Evolutionary conservation across 2,888 invertebrate species (phyloP), one percentile per base, ranked within the genome.

Genomic region (Lomographa bimaculata): DNA sequence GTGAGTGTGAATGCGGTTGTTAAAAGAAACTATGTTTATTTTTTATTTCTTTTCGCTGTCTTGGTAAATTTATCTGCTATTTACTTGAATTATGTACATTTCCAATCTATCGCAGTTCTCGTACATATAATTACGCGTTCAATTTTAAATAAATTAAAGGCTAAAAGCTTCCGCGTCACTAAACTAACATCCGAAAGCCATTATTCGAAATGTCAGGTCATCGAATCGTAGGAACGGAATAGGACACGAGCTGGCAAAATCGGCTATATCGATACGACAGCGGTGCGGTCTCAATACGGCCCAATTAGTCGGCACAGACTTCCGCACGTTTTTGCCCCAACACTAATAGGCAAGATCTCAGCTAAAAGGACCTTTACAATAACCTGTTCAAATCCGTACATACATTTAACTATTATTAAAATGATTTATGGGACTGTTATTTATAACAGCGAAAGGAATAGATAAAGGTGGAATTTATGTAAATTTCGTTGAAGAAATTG

Each of bases 311-410:
- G 60, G 64, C 57, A 54, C 72, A 72, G 76, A 80, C 80, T 83
- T 83, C 83, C 81, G 83, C 83, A 83, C 84, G 84, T 79, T 81
- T 83, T 81, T 81, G 79, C 79, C 70, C 73, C 62, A 65, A 71
- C 79, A 69, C 81, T 80, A 83, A 81, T 81, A 79, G 80, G 80
- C 80, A 73, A 76, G 77, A 73, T 77, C 74, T 72, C 65, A 57
- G 51, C 52, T 60, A 52, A 48, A 62, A 64, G 26, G 61, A 61
- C 69, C 51, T 79, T 79, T 79, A 79, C 60, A 75, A 50, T 53
- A 34, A n/a, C 50, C 48, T 45, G 53, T 54, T 42, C 46, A 44
- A 54, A 46, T 35, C 25, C 50, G 44, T 54, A 38, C 49, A 43
- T 42, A 27, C 36, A 43, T 49, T 30, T 37, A 33, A 21, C 7